phyloP scores from a whole-genome alignment of 2,797 vertebrate species.

The Adrianichthys oophorus region DNA sequence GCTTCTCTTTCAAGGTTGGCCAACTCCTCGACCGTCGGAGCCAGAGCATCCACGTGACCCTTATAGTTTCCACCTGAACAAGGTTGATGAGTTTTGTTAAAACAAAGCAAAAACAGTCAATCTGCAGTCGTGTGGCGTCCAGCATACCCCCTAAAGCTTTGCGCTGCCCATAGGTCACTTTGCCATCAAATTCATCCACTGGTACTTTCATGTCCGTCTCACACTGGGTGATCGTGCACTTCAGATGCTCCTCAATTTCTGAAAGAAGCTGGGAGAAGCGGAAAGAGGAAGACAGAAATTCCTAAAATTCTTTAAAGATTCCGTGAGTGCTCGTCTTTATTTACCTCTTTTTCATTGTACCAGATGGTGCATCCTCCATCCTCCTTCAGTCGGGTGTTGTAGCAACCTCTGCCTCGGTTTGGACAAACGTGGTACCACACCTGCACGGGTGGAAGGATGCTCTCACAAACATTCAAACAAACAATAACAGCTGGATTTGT shows the following conservation, averaged over 20 bases:
- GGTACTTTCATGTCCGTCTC: conserved; percentile 95
- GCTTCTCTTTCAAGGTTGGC: conserved; percentile 94
- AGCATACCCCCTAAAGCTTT: conserved; percentile 82
- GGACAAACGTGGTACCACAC: conserved; percentile 97
- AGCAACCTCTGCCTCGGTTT: conserved; percentile 93
- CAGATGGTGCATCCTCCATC: conserved; percentile 98
- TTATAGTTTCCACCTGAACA: conserved; percentile 88
- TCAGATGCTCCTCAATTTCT: conserved; percentile 95
- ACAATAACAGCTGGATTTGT: not conserved
- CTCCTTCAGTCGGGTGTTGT: conserved; percentile 94
- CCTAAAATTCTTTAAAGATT: not conserved
- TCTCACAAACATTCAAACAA: not conserved
- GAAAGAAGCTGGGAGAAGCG: conserved; percentile 82
- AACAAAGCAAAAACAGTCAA: not conserved
- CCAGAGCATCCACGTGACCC: conserved; percentile 94
- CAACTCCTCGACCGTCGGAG: conserved; percentile 93
- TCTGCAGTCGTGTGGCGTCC: too few relatives aligned
- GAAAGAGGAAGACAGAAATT: not conserved
- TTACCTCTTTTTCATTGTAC: conserved; percentile 99
- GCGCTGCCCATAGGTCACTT: conserved; percentile 93
- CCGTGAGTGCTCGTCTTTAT: not conserved
- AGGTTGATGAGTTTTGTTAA: conserved; percentile 2
- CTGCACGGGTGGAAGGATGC: conserved; percentile 63
- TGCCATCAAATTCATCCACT: conserved; percentile 95
- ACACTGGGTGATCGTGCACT: conserved; percentile 95